Conservation (phyloP, 1,140 invertebrate species). For the Dendrolimus punctatus region DNA sequence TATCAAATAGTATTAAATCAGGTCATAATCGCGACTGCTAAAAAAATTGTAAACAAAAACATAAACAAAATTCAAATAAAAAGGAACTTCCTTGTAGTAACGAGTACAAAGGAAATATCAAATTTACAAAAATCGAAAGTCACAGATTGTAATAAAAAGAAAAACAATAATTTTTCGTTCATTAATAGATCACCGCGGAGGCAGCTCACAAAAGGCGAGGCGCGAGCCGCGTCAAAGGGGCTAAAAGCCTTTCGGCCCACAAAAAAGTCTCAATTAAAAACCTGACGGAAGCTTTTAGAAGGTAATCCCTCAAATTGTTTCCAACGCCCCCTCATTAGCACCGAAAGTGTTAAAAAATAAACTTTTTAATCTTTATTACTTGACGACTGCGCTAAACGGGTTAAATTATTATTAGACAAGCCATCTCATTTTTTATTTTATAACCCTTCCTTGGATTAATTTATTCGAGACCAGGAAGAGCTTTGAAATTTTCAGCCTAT, state of each 20-base stretch:
- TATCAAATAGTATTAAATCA: no score
- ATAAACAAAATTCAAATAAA: no score
- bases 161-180: slow-evolving; percentile 42
- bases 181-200: slow-evolving; percentile 61
- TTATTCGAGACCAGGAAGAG: slow-evolving; percentile 46
- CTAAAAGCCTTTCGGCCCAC: slow-evolving; percentile 62
- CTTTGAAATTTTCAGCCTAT: slow-evolving; percentile 45
- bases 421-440: slow-evolving; percentile 56
- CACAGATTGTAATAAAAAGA: slow-evolving; percentile 17
- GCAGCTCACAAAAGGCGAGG: slow-evolving; percentile 45
- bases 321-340: slow-evolving; percentile 69
- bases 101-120: no score
- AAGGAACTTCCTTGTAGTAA: no score
- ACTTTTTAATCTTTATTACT: slow-evolving; percentile 72
- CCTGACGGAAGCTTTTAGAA: slow-evolving; percentile 70
- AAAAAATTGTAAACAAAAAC: no score
- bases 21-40: no score
- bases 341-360: slow-evolving; percentile 71
- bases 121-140: no score
- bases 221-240: slow-evolving; percentile 51
- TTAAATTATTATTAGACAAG: slow-evolving; percentile 64
- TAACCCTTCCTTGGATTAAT: slow-evolving; percentile 53
- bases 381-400: slow-evolving; percentile 63
- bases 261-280: slow-evolving; percentile 72
- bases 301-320: slow-evolving; percentile 72